Percentiles rank a stretch among this genome's conserved stretches.
phyloP scores from a whole-genome alignment of 2,113 vertebrate species.

The Otis tarda region DNA sequence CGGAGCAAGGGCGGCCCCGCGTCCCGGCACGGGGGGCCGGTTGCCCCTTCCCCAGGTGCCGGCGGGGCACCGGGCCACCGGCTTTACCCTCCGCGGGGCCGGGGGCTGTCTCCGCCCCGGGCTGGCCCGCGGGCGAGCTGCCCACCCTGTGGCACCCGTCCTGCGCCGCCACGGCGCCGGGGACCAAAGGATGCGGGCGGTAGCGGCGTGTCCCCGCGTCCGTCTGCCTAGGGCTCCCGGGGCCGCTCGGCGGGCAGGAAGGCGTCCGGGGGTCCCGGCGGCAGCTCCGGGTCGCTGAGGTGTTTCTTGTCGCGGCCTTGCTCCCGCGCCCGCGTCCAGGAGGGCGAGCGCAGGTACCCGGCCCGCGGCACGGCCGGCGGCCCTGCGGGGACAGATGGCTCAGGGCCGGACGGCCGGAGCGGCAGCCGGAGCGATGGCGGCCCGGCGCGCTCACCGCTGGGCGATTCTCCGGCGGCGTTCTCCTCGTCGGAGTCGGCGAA shows the following conservation, averaged over 20 bases:
- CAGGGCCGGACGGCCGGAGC: neutral
- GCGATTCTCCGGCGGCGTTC: constrained; percentile 80
- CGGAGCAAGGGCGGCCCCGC: no score
- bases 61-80: no score
- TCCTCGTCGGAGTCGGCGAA: constrained; percentile 96
- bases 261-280: constrained; percentile 72
- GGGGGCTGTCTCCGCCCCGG: neutral
- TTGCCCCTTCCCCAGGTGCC: neutral
- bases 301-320: constrained; percentile 83
- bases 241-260: constrained; percentile 86
- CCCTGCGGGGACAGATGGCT: constrained; percentile 66
- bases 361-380: constrained; percentile 77
- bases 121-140: neutral
- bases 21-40: neutral
- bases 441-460: constrained; percentile 77
- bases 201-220: neutral
- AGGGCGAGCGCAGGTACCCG: constrained; percentile 90
- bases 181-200: neutral
- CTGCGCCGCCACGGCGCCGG: neutral
- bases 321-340: constrained; percentile 89
- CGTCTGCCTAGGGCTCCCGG: constrained; percentile 74
- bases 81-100: neutral
- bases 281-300: constrained; percentile 84
- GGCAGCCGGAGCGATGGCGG: neutral
- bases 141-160: no score